These are phyloP conservation scores for Bufotes viridis DNA, from an alignment of 2,797 vertebrate species.

Conservation along the genomic window DNA sequence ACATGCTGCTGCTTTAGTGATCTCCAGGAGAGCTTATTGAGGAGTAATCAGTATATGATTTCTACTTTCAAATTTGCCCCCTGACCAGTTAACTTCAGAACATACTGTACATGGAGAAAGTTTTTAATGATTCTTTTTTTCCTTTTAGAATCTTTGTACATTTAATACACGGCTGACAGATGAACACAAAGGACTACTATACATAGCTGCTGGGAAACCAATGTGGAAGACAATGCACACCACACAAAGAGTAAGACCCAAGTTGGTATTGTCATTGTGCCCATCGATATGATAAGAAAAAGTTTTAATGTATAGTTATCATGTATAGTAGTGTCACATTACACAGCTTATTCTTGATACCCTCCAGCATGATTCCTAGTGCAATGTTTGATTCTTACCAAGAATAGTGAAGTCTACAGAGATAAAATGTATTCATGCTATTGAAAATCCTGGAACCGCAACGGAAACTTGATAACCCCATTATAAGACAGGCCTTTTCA, in stretches of 20 bases:
- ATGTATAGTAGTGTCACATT: background rate
- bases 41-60: too few species aligned
- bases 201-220: constrained; percentile 1
- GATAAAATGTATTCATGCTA: background rate
- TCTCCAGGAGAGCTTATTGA: too few species aligned
- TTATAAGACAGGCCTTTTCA: background rate
- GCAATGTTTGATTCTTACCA: background rate
- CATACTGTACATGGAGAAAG: background rate
- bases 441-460: background rate
- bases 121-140: background rate
- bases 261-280: background rate
- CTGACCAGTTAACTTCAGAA: background rate
- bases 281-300: background rate
- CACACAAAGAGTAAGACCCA: constrained; percentile 36
- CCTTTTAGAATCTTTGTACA: constrained; percentile 14
- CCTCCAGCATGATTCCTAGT: background rate
- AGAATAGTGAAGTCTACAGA: background rate
- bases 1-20: too few species aligned
- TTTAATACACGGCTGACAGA: background rate
- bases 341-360: background rate
- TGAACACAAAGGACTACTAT: background rate
- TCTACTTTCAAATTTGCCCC: too few species aligned
- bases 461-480: background rate
- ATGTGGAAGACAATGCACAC: constrained; percentile 42
- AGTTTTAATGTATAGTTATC: background rate